Evolutionary conservation across 2,113 vertebrate species (phyloP), one percentile per base, ranked within the genome.

Genomic region (Nestor notabilis): DNA sequence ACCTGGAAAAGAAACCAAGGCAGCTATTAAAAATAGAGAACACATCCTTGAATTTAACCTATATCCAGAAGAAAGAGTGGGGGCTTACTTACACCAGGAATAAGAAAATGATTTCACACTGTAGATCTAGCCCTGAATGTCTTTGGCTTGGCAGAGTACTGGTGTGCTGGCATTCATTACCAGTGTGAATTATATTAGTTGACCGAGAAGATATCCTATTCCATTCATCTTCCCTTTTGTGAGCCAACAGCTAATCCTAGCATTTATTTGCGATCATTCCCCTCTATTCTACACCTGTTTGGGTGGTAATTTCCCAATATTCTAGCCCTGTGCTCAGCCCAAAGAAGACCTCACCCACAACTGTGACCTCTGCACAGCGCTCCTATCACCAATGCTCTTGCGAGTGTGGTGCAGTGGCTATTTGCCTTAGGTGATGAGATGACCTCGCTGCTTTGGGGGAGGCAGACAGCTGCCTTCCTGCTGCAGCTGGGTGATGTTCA

Each of bases 31-130:
- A 87, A 92, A 81, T 5, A 47, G 66, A 92, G 55, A 86, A 65
- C 39, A 63, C 18, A 23, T 86, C 66, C 82, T 96, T 83, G 52
- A 85, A 74, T 92, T 92, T 89, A 81, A 69, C 17, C 44, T 66
- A 13, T 23, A 70, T 61, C n/a, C 43, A 46, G 60, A 91, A 80
- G 70, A 93, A 35, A 89, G 61, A 88, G 60, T 12, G 16, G 28
- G 9, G 37, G n/a, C n/a, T n/a, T n/a, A 74, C 25, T 94, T 91
- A 68, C 25, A 61, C 13, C 11, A 43, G 39, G 19, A 92, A 58
- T 71, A 47, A 31, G 58, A 94, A 97, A 94, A 66, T 28, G 68
- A 92, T 93, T 84, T 80, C 41, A 75, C 33, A 43, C 24, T 65
- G 44, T 64, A 75, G 55, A 58, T 43, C n/a, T 80, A 43, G n/a